Evolutionary conservation across 1,140 invertebrate species (phyloP).

Genomic region (Radopholus similis): DNA sequence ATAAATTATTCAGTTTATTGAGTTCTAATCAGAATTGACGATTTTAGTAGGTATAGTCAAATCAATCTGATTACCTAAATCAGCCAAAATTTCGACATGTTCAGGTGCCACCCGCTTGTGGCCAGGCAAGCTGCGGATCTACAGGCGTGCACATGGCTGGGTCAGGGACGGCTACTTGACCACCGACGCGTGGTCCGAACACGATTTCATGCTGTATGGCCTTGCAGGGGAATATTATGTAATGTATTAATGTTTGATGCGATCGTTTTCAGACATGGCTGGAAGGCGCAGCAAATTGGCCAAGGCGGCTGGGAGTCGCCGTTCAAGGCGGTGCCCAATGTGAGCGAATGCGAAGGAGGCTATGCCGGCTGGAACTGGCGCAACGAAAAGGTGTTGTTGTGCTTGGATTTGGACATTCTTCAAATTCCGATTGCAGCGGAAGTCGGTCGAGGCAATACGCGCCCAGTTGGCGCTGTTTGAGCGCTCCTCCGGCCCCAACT

Average conservation of each 20-base stretch:
- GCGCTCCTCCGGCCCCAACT: background rate
- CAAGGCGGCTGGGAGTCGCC: constrained; percentile 16
- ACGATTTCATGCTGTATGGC: constrained; percentile 50
- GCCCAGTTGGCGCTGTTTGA: background rate
- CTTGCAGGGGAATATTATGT: constrained; percentile 7
- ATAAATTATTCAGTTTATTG: too few relatives aligned
- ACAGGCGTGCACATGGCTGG: constrained; percentile 34
- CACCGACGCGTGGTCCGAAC: constrained; percentile 28
- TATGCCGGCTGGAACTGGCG: constrained; percentile 43
- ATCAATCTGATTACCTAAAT: too few relatives aligned
- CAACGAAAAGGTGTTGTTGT: constrained; percentile 21
- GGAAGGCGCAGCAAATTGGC: constrained; percentile 1
- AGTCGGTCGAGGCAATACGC: background rate
- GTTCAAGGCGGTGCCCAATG: constrained; percentile 24
- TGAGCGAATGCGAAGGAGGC: constrained; percentile 29
- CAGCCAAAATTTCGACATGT: background rate
- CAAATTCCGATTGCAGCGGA: background rate
- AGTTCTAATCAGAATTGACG: too few relatives aligned
- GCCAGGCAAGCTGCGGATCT: constrained; percentile 39
- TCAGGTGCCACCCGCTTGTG: constrained; percentile 35
- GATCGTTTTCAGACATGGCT: too few relatives aligned
- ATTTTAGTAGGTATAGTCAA: too few relatives aligned
- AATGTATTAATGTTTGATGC: constrained; percentile 18
- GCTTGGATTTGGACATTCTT: background rate
- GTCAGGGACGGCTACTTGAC: constrained; percentile 48